These are phyloP conservation scores for Papilio polyxenes DNA, from an alignment of 1,140 invertebrate genomes.

Conservation along the genomic window DNA sequence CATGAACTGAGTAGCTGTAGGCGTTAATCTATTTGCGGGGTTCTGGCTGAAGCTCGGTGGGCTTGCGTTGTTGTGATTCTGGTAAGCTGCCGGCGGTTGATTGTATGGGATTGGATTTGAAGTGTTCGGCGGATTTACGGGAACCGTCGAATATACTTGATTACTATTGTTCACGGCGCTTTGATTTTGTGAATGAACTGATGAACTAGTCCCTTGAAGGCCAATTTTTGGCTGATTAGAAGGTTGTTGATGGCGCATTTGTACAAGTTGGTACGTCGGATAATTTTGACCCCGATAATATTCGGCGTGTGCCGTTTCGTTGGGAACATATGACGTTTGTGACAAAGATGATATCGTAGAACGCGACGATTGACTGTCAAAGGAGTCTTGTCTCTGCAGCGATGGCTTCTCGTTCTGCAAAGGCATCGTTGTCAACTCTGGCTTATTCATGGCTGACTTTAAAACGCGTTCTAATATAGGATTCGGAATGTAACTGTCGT, in stretches of 20 bases:
- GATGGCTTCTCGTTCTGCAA: slow-evolving; percentile 73
- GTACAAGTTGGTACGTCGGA: slow-evolving; percentile 68
- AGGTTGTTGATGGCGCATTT: slow-evolving; percentile 65
- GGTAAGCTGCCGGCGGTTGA: slow-evolving; percentile 63
- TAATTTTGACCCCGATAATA: slow-evolving; percentile 80
- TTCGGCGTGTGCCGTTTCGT: slow-evolving; percentile 73
- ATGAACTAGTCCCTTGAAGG: slow-evolving; percentile 59
- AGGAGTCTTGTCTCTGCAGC: slow-evolving; percentile 77
- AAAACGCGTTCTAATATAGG: slow-evolving; percentile 93
- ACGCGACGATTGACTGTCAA: slow-evolving; percentile 79
- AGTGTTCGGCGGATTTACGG: slow-evolving; percentile 58
- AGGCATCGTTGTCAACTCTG: slow-evolving; percentile 82
- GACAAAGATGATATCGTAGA: slow-evolving; percentile 77
- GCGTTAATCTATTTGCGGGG: slow-evolving; percentile 69
- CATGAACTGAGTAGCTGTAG: slow-evolving; percentile 60
- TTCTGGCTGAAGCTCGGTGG: slow-evolving; percentile 74
- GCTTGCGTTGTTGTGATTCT: slow-evolving; percentile 63
- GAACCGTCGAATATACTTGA: slow-evolving; percentile 71
- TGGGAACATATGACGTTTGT: slow-evolving; percentile 65
- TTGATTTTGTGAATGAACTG: slow-evolving; percentile 55
- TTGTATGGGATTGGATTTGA: slow-evolving; percentile 69
- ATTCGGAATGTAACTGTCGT: slow-evolving; percentile 94
- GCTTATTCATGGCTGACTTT: slow-evolving; percentile 88
- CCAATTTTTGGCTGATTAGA: slow-evolving; percentile 65
- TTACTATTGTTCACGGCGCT: slow-evolving; percentile 54